Conservation (phyloP, 1,140 invertebrate species). For the Trissolcus basalis region DNA sequence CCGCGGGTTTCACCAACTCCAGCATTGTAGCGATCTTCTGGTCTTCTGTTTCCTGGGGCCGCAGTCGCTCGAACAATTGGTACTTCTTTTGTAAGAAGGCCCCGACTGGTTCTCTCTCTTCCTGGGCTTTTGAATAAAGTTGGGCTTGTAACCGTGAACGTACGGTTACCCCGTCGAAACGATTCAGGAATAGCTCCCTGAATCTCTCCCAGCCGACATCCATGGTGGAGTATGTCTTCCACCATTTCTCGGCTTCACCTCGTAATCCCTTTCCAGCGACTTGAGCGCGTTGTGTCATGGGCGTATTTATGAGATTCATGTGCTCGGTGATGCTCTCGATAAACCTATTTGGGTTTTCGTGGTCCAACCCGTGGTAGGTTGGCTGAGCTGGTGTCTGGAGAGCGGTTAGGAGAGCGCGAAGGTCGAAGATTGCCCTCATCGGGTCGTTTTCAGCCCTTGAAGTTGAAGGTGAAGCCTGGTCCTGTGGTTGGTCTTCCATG, state of each 20-base stretch:
- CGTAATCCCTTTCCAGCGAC: not conserved
- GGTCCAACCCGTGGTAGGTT: too few relatives aligned
- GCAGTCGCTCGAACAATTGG: conserved; percentile 8
- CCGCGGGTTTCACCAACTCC: conserved; percentile 4
- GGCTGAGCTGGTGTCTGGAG: too few relatives aligned
- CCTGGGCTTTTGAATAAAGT: too few relatives aligned
- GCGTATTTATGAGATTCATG: not conserved
- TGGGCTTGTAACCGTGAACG: too few relatives aligned
- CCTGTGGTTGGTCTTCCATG: not conserved
- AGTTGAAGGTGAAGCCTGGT: too few relatives aligned
- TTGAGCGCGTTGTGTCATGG: not conserved
- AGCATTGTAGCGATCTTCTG: conserved; percentile 1
- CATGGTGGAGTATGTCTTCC: conserved; percentile 1
- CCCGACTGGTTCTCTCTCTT: not conserved
- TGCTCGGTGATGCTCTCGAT: not conserved
- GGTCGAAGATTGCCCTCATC: too few relatives aligned
- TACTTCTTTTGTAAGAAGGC: conserved; percentile 13
- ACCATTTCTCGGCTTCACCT: conserved; percentile 1
- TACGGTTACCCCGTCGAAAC: too few relatives aligned
- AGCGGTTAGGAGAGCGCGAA: too few relatives aligned
- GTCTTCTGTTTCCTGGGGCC: conserved; percentile 11
- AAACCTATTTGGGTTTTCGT: too few relatives aligned
- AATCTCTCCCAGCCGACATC: not conserved
- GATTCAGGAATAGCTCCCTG: not conserved
- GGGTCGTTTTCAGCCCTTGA: too few relatives aligned